Conservation (phyloP, 2,113 vertebrate genomes). For the Microtus ochrogaster region DNA sequence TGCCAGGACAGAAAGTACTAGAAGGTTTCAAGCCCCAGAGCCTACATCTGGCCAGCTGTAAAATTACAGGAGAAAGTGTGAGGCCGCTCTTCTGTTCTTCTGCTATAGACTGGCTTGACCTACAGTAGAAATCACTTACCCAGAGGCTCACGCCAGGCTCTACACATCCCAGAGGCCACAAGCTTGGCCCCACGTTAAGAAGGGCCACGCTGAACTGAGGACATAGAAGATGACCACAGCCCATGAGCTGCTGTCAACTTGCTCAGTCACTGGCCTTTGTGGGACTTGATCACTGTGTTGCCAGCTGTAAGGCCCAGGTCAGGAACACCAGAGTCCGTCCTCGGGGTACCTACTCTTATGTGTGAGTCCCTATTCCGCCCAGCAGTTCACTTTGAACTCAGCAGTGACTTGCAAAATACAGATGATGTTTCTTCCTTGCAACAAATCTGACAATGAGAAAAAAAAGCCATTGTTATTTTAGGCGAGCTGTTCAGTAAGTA, state of each 20-base stretch:
- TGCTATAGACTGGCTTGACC: background rate
- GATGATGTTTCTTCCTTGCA: background rate
- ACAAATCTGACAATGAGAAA: background rate
- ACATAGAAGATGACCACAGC: background rate
- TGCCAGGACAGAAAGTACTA: background rate
- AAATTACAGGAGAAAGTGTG: fast-evolving
- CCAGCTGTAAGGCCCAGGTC: background rate
- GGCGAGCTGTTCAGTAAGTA: background rate
- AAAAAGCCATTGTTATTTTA: fast-evolving
- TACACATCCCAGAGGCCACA: background rate
- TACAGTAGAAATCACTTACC: background rate
- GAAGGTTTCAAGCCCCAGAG: background rate
- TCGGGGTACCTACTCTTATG: background rate
- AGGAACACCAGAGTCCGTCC: background rate
- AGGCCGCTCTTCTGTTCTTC: background rate
- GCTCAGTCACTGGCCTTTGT: background rate
- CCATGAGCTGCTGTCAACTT: background rate
- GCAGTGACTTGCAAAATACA: background rate
- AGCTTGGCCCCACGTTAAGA: background rate
- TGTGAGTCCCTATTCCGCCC: background rate
- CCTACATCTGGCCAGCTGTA: fast-evolving
- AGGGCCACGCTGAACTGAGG: background rate
- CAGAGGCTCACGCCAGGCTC: background rate
- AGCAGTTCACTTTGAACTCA: background rate
- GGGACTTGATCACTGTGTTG: background rate